Evolutionary conservation across 1,140 invertebrate species (phyloP), one percentile per base, ranked within the genome.

Genomic region (Brachionus plicatilis): DNA sequence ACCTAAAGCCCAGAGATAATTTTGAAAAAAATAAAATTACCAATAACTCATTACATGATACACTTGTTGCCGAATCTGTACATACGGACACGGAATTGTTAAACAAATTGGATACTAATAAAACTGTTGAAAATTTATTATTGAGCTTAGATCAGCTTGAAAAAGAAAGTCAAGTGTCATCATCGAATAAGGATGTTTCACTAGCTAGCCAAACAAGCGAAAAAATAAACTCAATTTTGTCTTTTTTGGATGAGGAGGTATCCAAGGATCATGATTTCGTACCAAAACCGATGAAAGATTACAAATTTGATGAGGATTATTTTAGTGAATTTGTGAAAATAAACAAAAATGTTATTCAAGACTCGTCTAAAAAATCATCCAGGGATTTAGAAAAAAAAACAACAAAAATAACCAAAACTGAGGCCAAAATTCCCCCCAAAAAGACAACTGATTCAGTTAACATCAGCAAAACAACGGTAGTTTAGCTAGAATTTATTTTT

Each of bases 191-290:
- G 33, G 68, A 76, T 27, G 41, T 50, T 50, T 5, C 45, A 76
- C 45, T 76, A 27, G 72, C 41, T 24, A 76, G 41, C 50, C 45
- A 47, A 27, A 50, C 43, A 76, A 76, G 72, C 43, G 72, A 50
- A 33, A 76, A 76, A 76, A 50, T 76, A 50, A 50, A 76, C 43
- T 76, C 72, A 9, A 76, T 76, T 12, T 76, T 76, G 12, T 76
- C 72, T 50, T 76, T 76, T 50, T 76, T 76, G 72, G 72, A 76
- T 24, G 45, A 76, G 3, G 72, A 76, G 14, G 72, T 4, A 24
- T 50, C 45, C 20, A 76, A 76, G 53, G 72, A 76, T 12, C 24
- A 20, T 24, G 20, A 76, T 76, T 50, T 76, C 33, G n/a, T 72
- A 17, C 68, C 68, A 43, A 76, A 76, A 29, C 72, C 17, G 27